These are phyloP conservation scores for Bubalus kerabau DNA, from an alignment of 2,113 vertebrate genomes.

Conservation along the genomic window DNA sequence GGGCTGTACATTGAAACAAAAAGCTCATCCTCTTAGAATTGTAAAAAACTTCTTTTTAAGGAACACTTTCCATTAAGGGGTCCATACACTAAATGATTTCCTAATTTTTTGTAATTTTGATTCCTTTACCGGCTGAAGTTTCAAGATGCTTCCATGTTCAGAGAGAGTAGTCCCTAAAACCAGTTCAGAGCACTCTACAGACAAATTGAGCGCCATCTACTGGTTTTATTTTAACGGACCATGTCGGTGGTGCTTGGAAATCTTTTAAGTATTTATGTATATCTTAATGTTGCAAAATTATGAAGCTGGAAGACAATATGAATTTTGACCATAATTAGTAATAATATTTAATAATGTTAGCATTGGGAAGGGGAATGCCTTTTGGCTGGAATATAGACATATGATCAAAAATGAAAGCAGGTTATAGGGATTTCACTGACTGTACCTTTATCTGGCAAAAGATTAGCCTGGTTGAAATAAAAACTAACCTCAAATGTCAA, in stretches of 20 bases:
- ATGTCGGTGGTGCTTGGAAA: background rate
- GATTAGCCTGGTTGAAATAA: background rate
- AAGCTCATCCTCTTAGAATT: background rate
- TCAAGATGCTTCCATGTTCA: background rate
- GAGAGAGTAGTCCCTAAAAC: background rate
- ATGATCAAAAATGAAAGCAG: background rate
- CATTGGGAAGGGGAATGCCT: background rate
- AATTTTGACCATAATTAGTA: background rate
- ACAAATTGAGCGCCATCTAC: conserved; percentile 47
- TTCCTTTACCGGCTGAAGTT: conserved; percentile 11
- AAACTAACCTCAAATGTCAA: background rate
- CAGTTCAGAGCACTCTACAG: background rate
- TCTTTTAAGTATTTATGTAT: background rate
- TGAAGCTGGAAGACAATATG: background rate
- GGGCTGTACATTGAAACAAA: background rate
- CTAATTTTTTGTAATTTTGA: background rate
- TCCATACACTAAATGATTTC: background rate
- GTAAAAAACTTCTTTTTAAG: background rate
- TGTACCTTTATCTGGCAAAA: background rate
- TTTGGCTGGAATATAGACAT: background rate
- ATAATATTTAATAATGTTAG: background rate
- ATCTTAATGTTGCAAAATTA: background rate
- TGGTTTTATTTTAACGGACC: background rate
- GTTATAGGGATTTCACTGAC: background rate
- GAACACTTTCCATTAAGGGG: background rate